A percentile compares a stretch with the other conserved stretches of the same genome.
Evolutionary conservation across 2,113 vertebrate genomes (phyloP).

Genomic region (Notechis scutatus): DNA sequence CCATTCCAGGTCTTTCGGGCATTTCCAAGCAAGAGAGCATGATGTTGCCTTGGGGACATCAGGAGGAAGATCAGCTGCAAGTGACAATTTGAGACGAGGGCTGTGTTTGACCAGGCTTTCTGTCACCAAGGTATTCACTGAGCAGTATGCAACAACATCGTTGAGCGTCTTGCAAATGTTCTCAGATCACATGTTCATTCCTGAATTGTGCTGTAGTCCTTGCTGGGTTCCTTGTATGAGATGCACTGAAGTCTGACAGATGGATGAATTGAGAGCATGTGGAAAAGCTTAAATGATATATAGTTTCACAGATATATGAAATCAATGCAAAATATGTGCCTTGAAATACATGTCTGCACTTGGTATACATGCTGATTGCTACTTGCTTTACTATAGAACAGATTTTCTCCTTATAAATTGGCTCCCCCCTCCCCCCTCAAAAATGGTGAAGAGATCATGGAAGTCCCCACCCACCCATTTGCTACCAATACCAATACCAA

Average conservation of each 20-base stretch:
- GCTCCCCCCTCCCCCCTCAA: rapidly evolving
- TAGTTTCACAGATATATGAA: background rate
- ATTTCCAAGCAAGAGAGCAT: constrained; percentile 4
- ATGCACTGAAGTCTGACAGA: background rate
- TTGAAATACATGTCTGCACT: background rate
- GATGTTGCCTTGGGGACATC: background rate
- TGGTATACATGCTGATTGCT: background rate
- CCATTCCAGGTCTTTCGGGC: background rate
- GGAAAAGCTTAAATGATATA: background rate
- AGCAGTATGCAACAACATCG: background rate
- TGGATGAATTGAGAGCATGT: background rate
- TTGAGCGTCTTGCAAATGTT: constrained; percentile 2
- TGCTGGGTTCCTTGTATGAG: background rate
- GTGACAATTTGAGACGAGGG: background rate
- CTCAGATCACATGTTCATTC: background rate
- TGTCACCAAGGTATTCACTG: background rate
- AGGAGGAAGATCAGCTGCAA: background rate
- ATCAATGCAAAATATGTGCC: background rate
- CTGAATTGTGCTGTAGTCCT: background rate
- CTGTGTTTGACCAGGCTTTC: background rate
- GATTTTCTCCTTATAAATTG: background rate
- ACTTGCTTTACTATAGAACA: background rate
- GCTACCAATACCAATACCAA: background rate
- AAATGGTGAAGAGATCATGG: background rate
- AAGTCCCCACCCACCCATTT: background rate